Percentiles rank a stretch among this genome's conserved stretches.
Evolutionary conservation across 2,888 invertebrate species (phyloP).

Genomic region (Rambutsinella grinnellia): DNA sequence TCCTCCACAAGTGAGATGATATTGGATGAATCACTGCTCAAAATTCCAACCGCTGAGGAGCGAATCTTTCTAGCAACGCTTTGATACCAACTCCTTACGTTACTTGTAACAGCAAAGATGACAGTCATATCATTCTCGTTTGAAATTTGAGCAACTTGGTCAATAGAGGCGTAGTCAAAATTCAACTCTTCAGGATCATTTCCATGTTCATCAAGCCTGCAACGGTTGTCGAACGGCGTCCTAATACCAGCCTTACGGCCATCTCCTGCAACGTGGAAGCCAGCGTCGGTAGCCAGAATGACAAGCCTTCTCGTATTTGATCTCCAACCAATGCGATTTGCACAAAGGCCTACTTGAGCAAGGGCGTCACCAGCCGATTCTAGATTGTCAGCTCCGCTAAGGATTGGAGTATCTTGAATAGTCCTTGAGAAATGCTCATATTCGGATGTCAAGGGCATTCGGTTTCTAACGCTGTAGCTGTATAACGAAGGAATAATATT

Average conservation of each 20-base stretch:
- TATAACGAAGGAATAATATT: neutral
- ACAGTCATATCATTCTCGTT: neutral
- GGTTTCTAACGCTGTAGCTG: constrained; percentile 12
- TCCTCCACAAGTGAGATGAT: too few relatives aligned
- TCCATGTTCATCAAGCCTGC: neutral
- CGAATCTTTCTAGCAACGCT: too few relatives aligned
- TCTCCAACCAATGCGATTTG: constrained; percentile 6
- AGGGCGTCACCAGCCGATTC: neutral
- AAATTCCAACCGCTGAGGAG: too few relatives aligned
- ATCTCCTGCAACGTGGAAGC: neutral
- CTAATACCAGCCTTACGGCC: neutral
- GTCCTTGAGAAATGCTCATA: neutral
- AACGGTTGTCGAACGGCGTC: neutral
- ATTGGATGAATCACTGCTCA: too few relatives aligned
- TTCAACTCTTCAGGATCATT: neutral
- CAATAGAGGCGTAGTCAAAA: too few relatives aligned
- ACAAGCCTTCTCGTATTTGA: neutral
- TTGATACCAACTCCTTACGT: neutral
- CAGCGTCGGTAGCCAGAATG: neutral
- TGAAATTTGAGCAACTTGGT: neutral
- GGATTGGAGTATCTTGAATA: neutral
- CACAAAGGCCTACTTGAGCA: too few relatives aligned
- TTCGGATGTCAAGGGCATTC: neutral
- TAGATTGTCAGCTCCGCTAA: neutral
- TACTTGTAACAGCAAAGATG: neutral